phyloP scores from a whole-genome alignment of 2,797 vertebrate species.

The Poeciliopsis infans region DNA sequence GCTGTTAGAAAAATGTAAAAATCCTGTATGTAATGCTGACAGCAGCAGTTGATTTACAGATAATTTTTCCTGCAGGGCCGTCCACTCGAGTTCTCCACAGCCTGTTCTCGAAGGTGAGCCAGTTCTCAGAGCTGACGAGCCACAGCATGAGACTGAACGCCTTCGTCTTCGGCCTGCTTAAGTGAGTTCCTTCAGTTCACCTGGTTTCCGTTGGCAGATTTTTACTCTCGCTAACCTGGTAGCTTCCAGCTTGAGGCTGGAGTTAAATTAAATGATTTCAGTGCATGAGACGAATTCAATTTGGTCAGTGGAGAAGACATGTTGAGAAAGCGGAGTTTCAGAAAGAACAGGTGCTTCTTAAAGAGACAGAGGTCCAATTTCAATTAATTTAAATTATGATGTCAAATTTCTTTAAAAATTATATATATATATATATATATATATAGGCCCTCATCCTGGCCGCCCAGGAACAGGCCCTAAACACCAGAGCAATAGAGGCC shows the following conservation, averaged over 20 bases:
- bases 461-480: no score
- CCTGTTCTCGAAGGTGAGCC: conserved; percentile 90
- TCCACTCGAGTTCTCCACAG: conserved; percentile 92
- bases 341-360: no score
- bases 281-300: no score
- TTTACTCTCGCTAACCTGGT: neutral
- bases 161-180: conserved; percentile 96
- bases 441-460: no score
- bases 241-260: neutral
- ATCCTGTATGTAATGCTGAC: neutral
- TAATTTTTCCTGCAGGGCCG: conserved; percentile 81
- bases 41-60: neutral
- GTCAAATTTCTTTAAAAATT: no score
- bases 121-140: conserved; percentile 91
- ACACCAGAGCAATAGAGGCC: no score
- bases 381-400: no score
- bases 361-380: no score
- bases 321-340: no score
- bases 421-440: no score
- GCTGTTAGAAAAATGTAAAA: no score
- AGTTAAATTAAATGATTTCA: neutral
- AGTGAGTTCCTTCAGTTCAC: conserved; percentile 81
- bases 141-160: conserved; percentile 94
- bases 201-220: neutral
- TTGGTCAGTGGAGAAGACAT: no score